A percentile compares a stretch with the other conserved stretches of the same genome.
Evolutionary conservation across 2,888 invertebrate genomes (phyloP).

Genomic region (Heliconius aoede): DNA sequence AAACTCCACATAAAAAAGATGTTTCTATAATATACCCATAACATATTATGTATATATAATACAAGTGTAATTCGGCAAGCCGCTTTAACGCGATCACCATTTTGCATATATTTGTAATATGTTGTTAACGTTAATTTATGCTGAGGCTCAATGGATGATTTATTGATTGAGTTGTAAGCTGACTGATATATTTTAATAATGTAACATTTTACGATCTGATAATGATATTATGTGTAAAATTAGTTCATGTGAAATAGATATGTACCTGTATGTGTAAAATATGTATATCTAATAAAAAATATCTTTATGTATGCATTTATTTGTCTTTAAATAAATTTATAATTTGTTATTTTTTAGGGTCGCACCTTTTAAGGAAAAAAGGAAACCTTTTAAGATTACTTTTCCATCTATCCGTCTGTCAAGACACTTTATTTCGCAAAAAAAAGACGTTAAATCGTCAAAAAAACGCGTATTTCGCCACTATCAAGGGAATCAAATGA

Average conservation of each 20-base stretch:
- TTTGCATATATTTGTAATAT: conserved; percentile 23
- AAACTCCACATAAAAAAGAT: not conserved
- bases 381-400: too few relatives aligned
- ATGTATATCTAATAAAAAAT: not conserved
- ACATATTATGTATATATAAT: not conserved
- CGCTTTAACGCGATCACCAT: not conserved
- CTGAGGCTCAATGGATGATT: conserved; percentile 5
- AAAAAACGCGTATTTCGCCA: too few relatives aligned
- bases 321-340: too few relatives aligned
- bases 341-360: too few relatives aligned
- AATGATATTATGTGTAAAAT: conserved; percentile 3
- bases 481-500: too few relatives aligned
- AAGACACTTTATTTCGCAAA: too few relatives aligned
- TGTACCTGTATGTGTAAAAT: not conserved
- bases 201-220: conserved; percentile 2
- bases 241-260: not conserved
- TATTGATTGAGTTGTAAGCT: conserved; percentile 11
- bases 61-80: conserved; percentile 8
- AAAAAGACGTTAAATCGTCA: too few relatives aligned
- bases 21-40: not conserved
- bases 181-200: conserved; percentile 11
- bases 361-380: too few relatives aligned
- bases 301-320: too few relatives aligned
- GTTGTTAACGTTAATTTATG: conserved; percentile 8
- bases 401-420: too few relatives aligned